Percentiles rank a stretch among this genome's conserved stretches.
phyloP scores from a whole-genome alignment of 2,113 vertebrate genomes.

The Myrmecophaga tridactyla region DNA sequence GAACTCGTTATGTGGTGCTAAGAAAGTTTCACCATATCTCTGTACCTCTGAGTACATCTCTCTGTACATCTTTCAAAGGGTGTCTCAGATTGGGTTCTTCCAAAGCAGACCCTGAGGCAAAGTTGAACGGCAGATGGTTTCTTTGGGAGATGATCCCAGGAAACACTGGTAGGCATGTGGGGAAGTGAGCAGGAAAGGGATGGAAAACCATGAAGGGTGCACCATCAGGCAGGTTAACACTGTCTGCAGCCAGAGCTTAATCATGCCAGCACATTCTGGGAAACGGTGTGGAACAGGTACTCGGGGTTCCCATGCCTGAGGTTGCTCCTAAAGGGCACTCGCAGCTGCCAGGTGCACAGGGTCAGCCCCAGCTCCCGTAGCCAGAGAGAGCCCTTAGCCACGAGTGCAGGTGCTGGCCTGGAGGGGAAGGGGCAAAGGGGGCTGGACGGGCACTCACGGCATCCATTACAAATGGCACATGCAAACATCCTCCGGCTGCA shows the following conservation, averaged over 20 bases:
- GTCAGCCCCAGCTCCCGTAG: background rate
- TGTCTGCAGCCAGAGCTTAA: background rate
- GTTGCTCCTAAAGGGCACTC: accelerated
- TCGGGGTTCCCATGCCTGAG: background rate
- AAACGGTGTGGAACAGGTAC: background rate
- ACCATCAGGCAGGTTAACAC: background rate
- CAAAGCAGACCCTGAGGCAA: background rate
- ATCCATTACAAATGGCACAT: accelerated
- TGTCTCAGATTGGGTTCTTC: background rate
- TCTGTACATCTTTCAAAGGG: background rate
- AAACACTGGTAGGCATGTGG: accelerated
- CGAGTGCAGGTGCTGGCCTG: too few relatives aligned
- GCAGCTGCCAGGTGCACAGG: background rate
- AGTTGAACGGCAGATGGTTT: background rate
- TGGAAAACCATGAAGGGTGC: background rate
- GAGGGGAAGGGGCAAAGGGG: background rate
- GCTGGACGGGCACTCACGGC: accelerated
- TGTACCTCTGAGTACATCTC: background rate
- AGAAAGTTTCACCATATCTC: background rate
- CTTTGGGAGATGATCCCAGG: background rate
- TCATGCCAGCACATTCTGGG: background rate
- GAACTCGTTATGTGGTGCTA: background rate
- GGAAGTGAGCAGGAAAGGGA: background rate
- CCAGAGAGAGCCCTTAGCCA: background rate
- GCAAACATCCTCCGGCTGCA: background rate